These are phyloP conservation scores for Balanococcus diminutus DNA, from an alignment of 2,888 invertebrate genomes.

Conservation along the genomic window DNA sequence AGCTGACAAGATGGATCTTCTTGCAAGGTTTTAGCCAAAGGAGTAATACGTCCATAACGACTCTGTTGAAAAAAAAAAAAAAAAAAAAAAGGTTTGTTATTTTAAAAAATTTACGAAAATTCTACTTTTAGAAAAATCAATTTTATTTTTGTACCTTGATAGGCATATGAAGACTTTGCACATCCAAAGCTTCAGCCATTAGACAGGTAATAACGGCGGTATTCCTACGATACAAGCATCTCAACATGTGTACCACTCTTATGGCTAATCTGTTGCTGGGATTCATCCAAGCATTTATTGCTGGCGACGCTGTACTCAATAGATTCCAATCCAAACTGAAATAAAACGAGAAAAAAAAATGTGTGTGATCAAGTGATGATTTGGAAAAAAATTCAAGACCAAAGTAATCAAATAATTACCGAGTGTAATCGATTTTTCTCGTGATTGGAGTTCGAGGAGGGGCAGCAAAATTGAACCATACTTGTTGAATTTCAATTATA, in stretches of 20 bases:
- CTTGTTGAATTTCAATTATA: slow-evolving; percentile 83
- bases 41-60: slow-evolving; percentile 86
- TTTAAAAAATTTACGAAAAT: not conserved
- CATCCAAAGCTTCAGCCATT: slow-evolving; percentile 92
- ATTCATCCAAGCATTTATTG: slow-evolving; percentile 98
- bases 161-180: slow-evolving; percentile 80
- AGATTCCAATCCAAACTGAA: slow-evolving; percentile 92
- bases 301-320: slow-evolving; percentile 92
- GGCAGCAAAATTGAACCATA: slow-evolving; percentile 98
- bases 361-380: not conserved
- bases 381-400: not conserved
- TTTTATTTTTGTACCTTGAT: slow-evolving; percentile 73
- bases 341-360: not conserved
- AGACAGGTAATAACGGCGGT: slow-evolving; percentile 90
- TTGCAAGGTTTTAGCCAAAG: slow-evolving; percentile 86
- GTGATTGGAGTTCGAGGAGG: slow-evolving; percentile 94
- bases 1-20: slow-evolving; percentile 96
- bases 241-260: slow-evolving; percentile 78
- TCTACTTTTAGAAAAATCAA: not conserved
- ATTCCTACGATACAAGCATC: slow-evolving; percentile 78
- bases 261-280: slow-evolving; percentile 89
- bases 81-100: too few species aligned
- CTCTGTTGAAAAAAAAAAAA: too few species aligned
- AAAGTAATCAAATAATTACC: slow-evolving; percentile 64
- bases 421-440: slow-evolving; percentile 90